Evolutionary conservation across 2,113 vertebrate species (phyloP), one percentile per base, ranked within the genome.

Genomic region (Cyphomyrus plagiostoma): DNA sequence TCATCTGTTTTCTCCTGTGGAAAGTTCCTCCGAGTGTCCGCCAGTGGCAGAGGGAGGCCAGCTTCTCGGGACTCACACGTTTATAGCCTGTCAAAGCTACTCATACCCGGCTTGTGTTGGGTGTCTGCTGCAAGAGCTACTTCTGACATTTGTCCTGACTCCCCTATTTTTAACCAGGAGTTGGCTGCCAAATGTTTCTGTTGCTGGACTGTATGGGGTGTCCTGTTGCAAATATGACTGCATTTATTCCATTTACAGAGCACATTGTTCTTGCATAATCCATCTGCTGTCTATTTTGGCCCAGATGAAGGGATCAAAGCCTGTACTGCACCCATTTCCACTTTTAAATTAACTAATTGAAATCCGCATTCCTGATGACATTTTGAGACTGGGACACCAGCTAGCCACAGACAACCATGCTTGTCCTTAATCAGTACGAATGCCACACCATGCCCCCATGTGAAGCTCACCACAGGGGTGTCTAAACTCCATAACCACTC

Each of bases 121-220:
- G 89, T 88, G 82, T 87, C 90, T 89, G 83, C 88, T 1, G 77
- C 58, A 91, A 89, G 91, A 90, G 26, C 91, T 91, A 92, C 89
- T 89, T 92, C 92, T 93, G 92, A 92, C 91, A 93, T 93, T 92
- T 93, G 90, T 91, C 86, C 89, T 91, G 92, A 92, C 92, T 90
- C 90, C 91, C 90, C 92, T 93, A 92, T 93, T 93, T 93, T 92
- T 92, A 92, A 77, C 62, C 62, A 77, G 82, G 52, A 58, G n/a
- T n/a, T 90, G 88, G 85, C 89, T 91, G 91, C 90, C 90, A 92
- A 91, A 91, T 92, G 89, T 89, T 90, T 91, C 91, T 89, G 39
- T 23, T 88, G 49, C 88, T 87, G 70, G 91, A 90, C 86, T 91
- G 88, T 92, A 90, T 89, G 90, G 53, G 66, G 53, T 92, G 93